Percentiles rank a stretch among this genome's conserved stretches.
Evolutionary conservation across 2,113 vertebrate species (phyloP).

Genomic region (Haemorhous mexicanus): DNA sequence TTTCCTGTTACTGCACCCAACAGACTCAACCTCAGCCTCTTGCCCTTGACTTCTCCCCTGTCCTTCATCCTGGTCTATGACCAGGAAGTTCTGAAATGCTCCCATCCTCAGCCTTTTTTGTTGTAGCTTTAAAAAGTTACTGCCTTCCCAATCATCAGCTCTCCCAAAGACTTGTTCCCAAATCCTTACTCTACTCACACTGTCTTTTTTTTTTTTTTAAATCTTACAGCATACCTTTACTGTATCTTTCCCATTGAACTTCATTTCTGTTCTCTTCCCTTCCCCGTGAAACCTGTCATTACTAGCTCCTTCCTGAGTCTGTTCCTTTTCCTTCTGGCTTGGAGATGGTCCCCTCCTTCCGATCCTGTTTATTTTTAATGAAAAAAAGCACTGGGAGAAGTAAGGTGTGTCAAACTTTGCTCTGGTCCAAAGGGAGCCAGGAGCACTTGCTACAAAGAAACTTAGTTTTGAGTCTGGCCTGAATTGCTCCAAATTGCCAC

Average conservation of each 20-base stretch:
- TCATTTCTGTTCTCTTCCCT: neutral
- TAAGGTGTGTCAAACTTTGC: neutral
- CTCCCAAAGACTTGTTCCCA: rapidly evolving
- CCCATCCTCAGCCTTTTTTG: too few species aligned
- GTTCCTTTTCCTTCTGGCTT: neutral
- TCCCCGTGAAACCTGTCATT: neutral
- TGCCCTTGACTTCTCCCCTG: neutral
- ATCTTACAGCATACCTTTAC: neutral
- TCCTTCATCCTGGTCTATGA: neutral
- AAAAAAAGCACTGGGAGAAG: neutral
- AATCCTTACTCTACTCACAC: neutral
- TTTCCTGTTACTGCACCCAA: neutral
- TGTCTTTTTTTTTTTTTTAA: neutral
- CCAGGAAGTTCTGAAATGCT: neutral
- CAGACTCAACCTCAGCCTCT: neutral
- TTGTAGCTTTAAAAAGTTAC: neutral
- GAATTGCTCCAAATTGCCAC: neutral
- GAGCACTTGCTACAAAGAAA: neutral
- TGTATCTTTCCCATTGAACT: neutral
- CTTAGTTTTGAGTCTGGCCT: neutral
- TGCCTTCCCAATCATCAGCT: neutral
- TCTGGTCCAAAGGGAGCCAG: neutral
- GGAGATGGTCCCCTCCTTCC: neutral
- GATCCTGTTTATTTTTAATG: neutral
- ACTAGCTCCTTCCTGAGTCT: neutral